These are phyloP conservation scores for Phylloscopus whistleri DNA, from an alignment of 2,113 vertebrate species.

Conservation along the genomic window DNA sequence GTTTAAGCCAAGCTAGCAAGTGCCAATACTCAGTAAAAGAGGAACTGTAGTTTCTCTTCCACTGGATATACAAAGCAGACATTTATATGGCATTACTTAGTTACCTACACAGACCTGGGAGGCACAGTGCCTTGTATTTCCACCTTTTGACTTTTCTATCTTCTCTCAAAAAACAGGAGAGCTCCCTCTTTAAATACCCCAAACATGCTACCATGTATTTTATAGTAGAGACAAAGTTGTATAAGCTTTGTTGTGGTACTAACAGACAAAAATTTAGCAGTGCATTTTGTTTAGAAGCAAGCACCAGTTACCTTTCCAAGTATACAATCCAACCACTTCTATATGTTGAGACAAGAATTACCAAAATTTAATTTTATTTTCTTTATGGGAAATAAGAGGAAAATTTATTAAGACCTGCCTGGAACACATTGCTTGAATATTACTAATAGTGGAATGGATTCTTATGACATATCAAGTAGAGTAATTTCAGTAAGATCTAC, in stretches of 20 bases:
- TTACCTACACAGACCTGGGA: neutral
- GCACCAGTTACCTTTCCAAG: neutral
- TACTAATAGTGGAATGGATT: neutral
- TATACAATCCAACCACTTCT: neutral
- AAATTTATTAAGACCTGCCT: neutral
- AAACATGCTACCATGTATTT: neutral
- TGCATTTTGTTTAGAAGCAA: neutral
- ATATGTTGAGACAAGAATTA: neutral
- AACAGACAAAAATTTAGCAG: neutral
- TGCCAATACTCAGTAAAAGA: neutral
- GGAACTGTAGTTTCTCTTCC: neutral
- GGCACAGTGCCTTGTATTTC: neutral
- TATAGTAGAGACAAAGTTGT: neutral
- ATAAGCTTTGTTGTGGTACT: neutral
- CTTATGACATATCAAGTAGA: neutral
- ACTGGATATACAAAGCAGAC: neutral
- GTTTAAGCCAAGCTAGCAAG: neutral
- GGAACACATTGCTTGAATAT: neutral
- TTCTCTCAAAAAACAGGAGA: neutral
- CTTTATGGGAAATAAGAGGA: neutral
- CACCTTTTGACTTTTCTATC: neutral
- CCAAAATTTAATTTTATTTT: neutral
- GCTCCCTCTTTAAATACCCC: neutral
- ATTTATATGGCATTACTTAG: neutral
- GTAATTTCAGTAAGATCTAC: neutral